These are phyloP conservation scores for Torymus texanus DNA, from an alignment of 2,888 invertebrate species.

Conservation along the genomic window DNA sequence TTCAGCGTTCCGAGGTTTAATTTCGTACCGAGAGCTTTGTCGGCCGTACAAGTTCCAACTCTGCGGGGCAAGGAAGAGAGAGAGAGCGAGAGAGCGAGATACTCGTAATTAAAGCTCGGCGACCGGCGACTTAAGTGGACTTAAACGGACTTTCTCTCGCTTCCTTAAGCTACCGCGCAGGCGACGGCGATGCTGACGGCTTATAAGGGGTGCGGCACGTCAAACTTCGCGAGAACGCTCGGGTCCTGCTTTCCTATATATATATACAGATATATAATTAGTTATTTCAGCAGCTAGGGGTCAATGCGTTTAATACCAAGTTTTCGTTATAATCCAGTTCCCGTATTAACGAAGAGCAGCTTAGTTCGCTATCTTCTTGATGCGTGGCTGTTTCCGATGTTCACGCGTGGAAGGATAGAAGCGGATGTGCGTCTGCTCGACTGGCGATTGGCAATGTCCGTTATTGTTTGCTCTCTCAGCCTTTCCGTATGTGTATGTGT, in stretches of 20 bases:
- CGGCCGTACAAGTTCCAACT: neutral
- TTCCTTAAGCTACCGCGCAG: too few relatives aligned
- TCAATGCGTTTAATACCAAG: neutral
- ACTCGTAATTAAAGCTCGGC: conserved; percentile 42
- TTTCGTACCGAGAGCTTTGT: conserved; percentile 40
- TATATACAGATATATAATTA: neutral
- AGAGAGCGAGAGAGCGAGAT: neutral
- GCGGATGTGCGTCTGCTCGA: too few relatives aligned
- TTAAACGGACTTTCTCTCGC: conserved; percentile 28
- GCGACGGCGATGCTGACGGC: too few relatives aligned
- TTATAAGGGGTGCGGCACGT: too few relatives aligned
- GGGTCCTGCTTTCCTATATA: too few relatives aligned
- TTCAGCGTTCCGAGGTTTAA: conserved; percentile 36
- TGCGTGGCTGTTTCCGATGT: too few relatives aligned
- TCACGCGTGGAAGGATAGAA: too few relatives aligned
- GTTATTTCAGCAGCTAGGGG: neutral
- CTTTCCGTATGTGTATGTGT: neutral
- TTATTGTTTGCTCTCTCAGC: too few relatives aligned
- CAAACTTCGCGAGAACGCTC: too few relatives aligned
- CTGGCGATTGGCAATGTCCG: too few relatives aligned
- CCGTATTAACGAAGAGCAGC: too few relatives aligned
- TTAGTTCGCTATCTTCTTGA: too few relatives aligned
- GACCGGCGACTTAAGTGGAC: conserved; percentile 28
- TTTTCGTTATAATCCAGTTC: neutral
- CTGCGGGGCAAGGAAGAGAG: neutral